Evolutionary conservation across 2,113 vertebrate genomes (phyloP), one percentile per base, ranked within the genome.

Genomic region (Pica pica): DNA sequence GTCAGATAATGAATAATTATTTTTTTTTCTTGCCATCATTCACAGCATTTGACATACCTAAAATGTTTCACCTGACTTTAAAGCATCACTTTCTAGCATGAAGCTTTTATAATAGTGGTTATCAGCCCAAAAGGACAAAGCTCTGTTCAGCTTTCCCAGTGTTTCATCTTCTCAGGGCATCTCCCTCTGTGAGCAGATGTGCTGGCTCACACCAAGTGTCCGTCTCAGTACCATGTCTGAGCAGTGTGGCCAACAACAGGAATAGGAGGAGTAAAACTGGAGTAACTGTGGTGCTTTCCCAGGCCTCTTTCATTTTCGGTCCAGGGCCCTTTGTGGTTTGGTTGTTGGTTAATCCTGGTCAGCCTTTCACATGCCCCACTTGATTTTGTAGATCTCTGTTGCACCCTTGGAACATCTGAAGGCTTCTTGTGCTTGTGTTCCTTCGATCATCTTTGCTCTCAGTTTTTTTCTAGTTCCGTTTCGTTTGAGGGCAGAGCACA

Each of bases 171-270:
- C 52, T 31, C 60, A 44, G 90, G 47, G 13, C 50, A 55, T 50
- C 21, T 64, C 35, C 7, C 30, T 47, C 5, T 46, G 42, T 7
- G 14, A 42, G 28, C 52, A 75, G 39, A 18, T 13, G 28, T 53
- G 13, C 33, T 76, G 49, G 33, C 83, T 88, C 63, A 77, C 11
- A 22, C 10, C 23, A 21, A 12, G 11, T 30, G 57, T 53, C 52
- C 3, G 0, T 56, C 49, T 73, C 44, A 10, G 42, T 15, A 1
- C 31, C 1, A 0, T 20, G 13, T 56, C 49, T 80, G 24, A 76
- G 41, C 57, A 35, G 23, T 3, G 52, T 47, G 65, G 52, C 88
- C 69, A 57, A 5, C 30, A 87, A 7, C 67, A 49, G 13, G 42
- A 24, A 16, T 13, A 21, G 26, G 23, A 78, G 17, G 18, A 73